Conservation (phyloP, 2,888 invertebrate genomes). For the Temnothorax unifasciatus region DNA sequence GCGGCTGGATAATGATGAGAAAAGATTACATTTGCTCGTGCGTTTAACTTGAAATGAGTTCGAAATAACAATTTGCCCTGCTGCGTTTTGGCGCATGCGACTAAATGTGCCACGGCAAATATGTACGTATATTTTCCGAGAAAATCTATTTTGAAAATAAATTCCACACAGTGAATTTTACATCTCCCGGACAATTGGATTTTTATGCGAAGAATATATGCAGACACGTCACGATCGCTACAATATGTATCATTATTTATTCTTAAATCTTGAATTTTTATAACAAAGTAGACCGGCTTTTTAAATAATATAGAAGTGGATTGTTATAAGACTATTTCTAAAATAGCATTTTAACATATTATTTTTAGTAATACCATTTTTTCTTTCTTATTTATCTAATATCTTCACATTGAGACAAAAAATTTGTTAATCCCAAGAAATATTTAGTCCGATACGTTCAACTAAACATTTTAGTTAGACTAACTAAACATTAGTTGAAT, state of each 20-base stretch:
- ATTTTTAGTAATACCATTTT: neutral
- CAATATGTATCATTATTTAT: neutral
- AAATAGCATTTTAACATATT: neutral
- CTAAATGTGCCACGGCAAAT: neutral
- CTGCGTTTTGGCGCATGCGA: neutral
- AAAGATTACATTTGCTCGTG: slow-evolving; percentile 29
- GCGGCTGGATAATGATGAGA: slow-evolving; percentile 46
- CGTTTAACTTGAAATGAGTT: slow-evolving; percentile 4
- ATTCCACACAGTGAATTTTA: neutral
- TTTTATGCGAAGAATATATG: neutral
- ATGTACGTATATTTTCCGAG: neutral
- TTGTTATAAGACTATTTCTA: neutral
- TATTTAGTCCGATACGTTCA: too few species aligned
- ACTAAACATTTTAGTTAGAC: too few species aligned
- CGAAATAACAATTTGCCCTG: slow-evolving; percentile 17
- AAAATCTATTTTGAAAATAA: neutral
- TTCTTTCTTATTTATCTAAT: neutral
- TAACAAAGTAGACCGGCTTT: neutral
- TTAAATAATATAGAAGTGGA: neutral
- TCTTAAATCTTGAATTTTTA: slow-evolving; percentile 5
- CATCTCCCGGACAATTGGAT: neutral
- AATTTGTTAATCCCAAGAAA: too few species aligned
- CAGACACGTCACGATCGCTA: neutral
- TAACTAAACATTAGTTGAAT: too few species aligned
- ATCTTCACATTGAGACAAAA: neutral